These are phyloP conservation scores for Lampropteryx suffumata DNA, from an alignment of 2,888 invertebrate species.

Conservation along the genomic window DNA sequence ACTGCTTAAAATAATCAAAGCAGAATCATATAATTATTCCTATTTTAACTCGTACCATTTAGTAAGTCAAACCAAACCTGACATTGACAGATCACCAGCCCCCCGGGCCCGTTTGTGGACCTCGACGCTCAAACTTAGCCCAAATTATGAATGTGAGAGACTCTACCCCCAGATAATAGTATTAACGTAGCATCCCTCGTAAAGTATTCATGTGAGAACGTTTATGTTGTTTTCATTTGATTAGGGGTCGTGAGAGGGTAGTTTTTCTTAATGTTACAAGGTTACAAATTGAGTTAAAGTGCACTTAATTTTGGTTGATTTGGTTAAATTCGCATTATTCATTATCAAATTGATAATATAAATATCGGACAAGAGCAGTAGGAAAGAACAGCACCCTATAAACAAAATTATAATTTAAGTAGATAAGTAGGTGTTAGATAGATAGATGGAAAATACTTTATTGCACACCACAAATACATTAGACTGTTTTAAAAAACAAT, in stretches of 20 bases:
- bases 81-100: constrained; percentile 30
- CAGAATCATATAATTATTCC: no score
- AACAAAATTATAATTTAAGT: no score
- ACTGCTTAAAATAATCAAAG: no score
- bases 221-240: constrained; percentile 34
- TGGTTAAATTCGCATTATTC: no score
- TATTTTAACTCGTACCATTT: neutral
- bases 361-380: no score
- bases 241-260: constrained; percentile 26
- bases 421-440: no score
- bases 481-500: no score
- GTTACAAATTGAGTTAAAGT: constrained; percentile 17
- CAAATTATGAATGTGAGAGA: constrained; percentile 15
- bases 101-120: constrained; percentile 15
- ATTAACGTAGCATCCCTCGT: constrained; percentile 23
- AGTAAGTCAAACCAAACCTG: constrained; percentile 17
- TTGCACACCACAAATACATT: no score
- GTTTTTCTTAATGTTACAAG: constrained; percentile 18
- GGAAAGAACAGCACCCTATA: no score
- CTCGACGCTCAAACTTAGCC: constrained; percentile 24
- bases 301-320: constrained; percentile 18
- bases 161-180: constrained; percentile 18
- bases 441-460: no score
- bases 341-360: no score
- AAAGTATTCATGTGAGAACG: constrained; percentile 31